Base-by-base conservation (phyloP, 1,140 invertebrate species). In the Drosophila virilis region DNA sequence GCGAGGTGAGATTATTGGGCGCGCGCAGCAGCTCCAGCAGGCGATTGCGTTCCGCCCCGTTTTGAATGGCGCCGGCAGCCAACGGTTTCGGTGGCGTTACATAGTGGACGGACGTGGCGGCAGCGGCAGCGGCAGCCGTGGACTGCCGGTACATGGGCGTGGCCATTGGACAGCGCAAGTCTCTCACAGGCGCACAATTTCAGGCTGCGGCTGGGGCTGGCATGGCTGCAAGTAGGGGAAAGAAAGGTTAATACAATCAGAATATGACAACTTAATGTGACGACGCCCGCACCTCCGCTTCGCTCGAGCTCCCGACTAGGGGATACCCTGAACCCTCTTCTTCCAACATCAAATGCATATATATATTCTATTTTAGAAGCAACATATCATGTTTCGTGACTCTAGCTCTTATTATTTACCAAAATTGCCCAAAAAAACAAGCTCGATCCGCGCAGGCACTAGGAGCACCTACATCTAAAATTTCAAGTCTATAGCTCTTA, bases 21-120 rank as follows among this genome's bases (percentile, higher is more conserved):
- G 86, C 90, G 1, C 81, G 62, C 40, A 91, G 69, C 43, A 91
- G 64, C 33, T 91, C 84, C 50, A 91, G 59, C 2, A 91, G 64
- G 6, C 86, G 90, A 42, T 69, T 83, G 6, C 88, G 75, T 13
- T 91, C 90, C 10, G 70, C 62, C 0, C 51, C 46, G 40, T 71
- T 78, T 5, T 78, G 76, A 0, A 91, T 74, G 8, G 79, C 69
- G 6, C 90, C 90, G 7, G 64, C 52, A 13, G 84, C 84, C 37
- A 71, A 72, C 2, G 80, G 55, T 17, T 82, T 71, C 12, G 67
- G 75, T 35, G 58, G 43, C 28, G 64, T 8, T 8, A 50, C 50
- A 12, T 46, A 65, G 3, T 69, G 66, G 7, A 68, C 32, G 5
- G n/a, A 15, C 10, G 75, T 73, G 62, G 70, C 66, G 32, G 50